Evolutionary conservation across 2,888 invertebrate genomes (phyloP), one percentile per base, ranked within the genome.

Genomic region (Ophioninae sp.): DNA sequence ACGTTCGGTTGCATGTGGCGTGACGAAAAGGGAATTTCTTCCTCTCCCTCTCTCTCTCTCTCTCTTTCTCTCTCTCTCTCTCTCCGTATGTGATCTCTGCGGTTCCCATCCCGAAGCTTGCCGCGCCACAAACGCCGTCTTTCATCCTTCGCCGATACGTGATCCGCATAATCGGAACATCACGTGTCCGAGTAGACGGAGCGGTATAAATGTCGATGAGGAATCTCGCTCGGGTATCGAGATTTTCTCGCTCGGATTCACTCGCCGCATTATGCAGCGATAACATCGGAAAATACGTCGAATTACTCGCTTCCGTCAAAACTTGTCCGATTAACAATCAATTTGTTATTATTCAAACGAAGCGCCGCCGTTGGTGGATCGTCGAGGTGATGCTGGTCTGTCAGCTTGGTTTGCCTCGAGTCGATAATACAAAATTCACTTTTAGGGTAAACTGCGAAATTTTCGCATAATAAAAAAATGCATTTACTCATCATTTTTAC

Each of bases 121-220:
- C 79, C 61, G 62, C 83, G 79, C 83, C 82, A 81, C 84, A 82
- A 64, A 39, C 85, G 83, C 83, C 77, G 83, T 82, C 76, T 77
- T 67, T 77, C 77, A 64, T 72, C 64, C 59, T 44, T 23, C 61
- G 78, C 69, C 78, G 74, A 85, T 85, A 86, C 86, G 86, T 86
- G 86, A 86, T 82, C 56, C 77, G 86, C 85, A 86, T 86, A 82
- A 85, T 85, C 84, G 79, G 68, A 61, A 76, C 62, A 68, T 80
- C 79, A 57, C 30, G 61, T 65, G 50, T 75, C 56, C 59, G 59
- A 44, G 41, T 68, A 56, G 79, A 75, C 67, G 44, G 13, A n/a
- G 65, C 41, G 41, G 72, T 76, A 67, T 44, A 10, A 62, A 82
- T 79, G 68, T 84, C 84, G 81, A 82, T 81, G 83, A 86, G 82